Percentiles rank a stretch among this genome's conserved stretches.
Conservation (phyloP, 1,140 invertebrate species). For the Atta texana region DNA sequence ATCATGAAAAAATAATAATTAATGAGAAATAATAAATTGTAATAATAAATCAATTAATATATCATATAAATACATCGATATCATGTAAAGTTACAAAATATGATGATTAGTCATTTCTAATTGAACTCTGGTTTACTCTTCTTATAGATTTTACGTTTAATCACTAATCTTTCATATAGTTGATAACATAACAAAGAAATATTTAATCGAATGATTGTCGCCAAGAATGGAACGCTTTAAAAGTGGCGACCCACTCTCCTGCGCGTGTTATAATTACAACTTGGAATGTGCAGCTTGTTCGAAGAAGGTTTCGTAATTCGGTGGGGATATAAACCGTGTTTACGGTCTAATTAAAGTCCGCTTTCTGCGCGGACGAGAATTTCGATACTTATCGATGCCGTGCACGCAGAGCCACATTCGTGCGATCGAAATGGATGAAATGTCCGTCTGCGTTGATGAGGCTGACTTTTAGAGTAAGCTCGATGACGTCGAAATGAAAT, state of each 20-base stretch:
- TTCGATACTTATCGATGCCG: conserved; percentile 61
- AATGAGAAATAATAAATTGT: not conserved
- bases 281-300: conserved; percentile 55
- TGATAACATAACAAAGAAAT: not conserved
- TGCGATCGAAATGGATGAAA: conserved; percentile 69
- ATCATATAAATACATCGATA: not conserved
- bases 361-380: conserved; percentile 42
- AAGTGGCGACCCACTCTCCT: not conserved
- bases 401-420: conserved; percentile 48
- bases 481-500: conserved; percentile 82
- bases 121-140: not conserved
- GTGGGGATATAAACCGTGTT: conserved; percentile 27
- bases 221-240: conserved; percentile 14
- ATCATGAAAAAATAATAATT: not conserved
- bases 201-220: not conserved
- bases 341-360: conserved; percentile 56
- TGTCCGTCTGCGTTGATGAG: conserved; percentile 27
- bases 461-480: conserved; percentile 57
- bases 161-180: not conserved
- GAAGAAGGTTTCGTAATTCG: conserved; percentile 49
- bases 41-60: not conserved
- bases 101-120: not conserved
- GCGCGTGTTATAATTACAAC: conserved; percentile 32
- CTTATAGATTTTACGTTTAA: not conserved
- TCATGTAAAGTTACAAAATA: not conserved